Base-by-base conservation (phyloP, 64 coral and sea anemone genomes). In the Montipora cactus region DNA sequence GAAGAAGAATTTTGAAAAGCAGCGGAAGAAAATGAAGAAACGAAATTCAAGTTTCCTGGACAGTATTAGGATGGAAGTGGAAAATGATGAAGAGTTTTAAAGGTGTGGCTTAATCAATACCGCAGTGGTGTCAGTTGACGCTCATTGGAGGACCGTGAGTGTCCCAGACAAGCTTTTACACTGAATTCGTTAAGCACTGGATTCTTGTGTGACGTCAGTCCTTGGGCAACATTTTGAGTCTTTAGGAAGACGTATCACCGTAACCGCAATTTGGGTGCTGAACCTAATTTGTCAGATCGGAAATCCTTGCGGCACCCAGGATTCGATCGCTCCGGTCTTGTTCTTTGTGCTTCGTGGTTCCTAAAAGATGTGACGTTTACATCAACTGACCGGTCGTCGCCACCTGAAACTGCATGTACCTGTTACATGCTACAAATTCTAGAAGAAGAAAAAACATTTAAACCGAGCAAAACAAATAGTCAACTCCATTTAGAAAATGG, bases 41-140 rank as follows among this genome's bases (percentile, higher is more conserved):
- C 88, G 93, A 70, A 85, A 96, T 84, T 99, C 98, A n/a, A 99
- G 98, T 67, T 99, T 99, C 77, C 81, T 99, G 20, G 98, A 99
- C 81, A 99, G 98, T 79, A 99, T 99, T 46, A 87, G 98, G 55
- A 99, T 96, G 95, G 98, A 96, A 77, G 98, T 99, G 10, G 98
- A 96, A 44, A 94, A 99, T 13, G 95, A 92, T 50, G 96, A 98
- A 18, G 73, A 89, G 4, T 89, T 89, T 21, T 89, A 78, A 20
- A 59, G 18, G 0, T 55, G 5, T 8, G 11, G 11, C 53, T 57
- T 57, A 6, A 11, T 0, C 53, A 11, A 57, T 11, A 8, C 53
- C 5, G 53, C 37, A 64, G 8, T 15, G 61, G 8, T 64, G 9
- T 19, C 19, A 20, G 72, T 14, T 19, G 15, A 47, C 11, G 59